Conservation (phyloP, 2,888 invertebrate species). For the Ferrisia virgata region DNA sequence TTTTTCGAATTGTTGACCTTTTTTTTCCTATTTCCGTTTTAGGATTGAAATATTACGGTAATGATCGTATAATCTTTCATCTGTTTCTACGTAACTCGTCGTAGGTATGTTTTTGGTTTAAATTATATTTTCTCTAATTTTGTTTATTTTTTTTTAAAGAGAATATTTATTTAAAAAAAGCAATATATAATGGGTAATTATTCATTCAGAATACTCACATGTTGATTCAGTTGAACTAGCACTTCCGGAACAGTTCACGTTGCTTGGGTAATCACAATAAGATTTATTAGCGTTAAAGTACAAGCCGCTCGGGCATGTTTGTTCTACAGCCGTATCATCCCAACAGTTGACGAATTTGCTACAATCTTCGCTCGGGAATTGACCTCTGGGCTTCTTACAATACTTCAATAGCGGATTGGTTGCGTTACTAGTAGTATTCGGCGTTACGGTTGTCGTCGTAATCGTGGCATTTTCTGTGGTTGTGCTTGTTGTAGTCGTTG, state of each 20-base stretch:
- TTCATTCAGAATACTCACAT: not conserved
- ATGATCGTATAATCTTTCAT: no score
- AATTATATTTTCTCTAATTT: not conserved
- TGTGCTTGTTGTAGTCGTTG: not conserved
- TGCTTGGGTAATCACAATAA: slow-evolving; percentile 64
- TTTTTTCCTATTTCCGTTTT: not conserved
- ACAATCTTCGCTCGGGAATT: slow-evolving; percentile 62
- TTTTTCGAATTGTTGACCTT: not conserved
- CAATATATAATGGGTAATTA: not conserved
- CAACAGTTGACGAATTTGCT: slow-evolving; percentile 68
- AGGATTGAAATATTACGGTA: not conserved
- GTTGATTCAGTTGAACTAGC: slow-evolving; percentile 51
- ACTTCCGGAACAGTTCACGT: slow-evolving; percentile 63
- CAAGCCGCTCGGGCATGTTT: slow-evolving; percentile 63
- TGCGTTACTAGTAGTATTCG: slow-evolving; percentile 12
- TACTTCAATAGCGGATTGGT: slow-evolving; percentile 46
- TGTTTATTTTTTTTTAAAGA: not conserved
- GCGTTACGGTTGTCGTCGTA: not conserved
- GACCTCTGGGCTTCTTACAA: slow-evolving; percentile 57
- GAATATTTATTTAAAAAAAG: not conserved
- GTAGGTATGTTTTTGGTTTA: not conserved
- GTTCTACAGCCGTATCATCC: slow-evolving; percentile 66
- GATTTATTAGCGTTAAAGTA: slow-evolving; percentile 60
- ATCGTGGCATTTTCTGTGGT: not conserved
- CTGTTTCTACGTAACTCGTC: not conserved